Conservation (phyloP, 2,888 invertebrate species). For the Norana najaformis region DNA sequence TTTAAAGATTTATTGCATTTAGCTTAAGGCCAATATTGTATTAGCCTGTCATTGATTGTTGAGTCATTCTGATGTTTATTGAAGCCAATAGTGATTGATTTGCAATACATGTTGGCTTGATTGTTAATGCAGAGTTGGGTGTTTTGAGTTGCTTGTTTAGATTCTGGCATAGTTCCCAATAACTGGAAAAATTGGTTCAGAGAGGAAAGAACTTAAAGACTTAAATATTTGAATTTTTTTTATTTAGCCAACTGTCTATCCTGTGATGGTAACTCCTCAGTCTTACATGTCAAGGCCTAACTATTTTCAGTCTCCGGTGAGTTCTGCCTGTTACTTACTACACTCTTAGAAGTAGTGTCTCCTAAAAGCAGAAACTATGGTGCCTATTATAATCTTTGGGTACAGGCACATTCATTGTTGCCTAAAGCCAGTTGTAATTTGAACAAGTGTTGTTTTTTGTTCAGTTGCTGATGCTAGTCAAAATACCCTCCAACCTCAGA, state of each 20-base stretch:
- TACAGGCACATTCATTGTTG: neutral
- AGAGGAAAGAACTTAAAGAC: neutral
- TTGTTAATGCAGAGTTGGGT: neutral
- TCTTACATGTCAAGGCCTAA: neutral
- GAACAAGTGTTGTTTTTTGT: neutral
- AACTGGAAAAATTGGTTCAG: neutral
- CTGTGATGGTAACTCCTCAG: neutral
- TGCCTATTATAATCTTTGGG: neutral
- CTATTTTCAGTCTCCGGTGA: conserved; percentile 13
- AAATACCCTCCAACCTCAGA: neutral
- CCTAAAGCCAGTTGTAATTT: neutral
- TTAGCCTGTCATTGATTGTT: neutral
- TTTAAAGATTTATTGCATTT: too few species aligned
- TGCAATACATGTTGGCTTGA: too few species aligned
- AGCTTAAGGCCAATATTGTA: too few species aligned
- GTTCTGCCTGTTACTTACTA: neutral
- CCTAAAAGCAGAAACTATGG: neutral
- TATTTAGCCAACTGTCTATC: neutral
- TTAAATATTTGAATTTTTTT: neutral
- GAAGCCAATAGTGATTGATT: too few species aligned
- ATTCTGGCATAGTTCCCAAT: neutral
- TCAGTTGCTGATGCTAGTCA: neutral
- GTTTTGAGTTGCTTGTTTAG: neutral
- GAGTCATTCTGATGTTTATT: neutral
- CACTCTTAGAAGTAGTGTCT: neutral